Conservation (phyloP, 92 coral and sea anemone species). For the Meandrina meandrites region DNA sequence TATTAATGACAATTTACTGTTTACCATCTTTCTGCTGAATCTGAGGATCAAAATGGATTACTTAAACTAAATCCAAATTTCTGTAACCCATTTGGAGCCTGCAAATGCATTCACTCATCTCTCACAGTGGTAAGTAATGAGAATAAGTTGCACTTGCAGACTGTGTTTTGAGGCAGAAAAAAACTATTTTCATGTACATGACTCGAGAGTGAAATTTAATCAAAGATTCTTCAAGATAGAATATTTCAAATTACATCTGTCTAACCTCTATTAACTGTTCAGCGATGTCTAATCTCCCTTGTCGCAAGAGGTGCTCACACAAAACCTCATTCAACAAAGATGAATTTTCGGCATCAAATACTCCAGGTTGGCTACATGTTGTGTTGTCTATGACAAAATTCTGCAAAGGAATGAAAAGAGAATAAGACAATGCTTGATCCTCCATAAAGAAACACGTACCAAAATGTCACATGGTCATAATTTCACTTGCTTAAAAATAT, state of each 20-base stretch:
- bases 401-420: constrained; percentile 32
- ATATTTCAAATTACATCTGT: no score
- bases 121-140: not conserved
- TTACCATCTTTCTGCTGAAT: no score
- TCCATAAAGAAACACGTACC: not conserved
- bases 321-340: constrained; percentile 88
- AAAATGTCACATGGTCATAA: not conserved
- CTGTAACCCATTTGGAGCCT: no score
- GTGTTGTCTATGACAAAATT: constrained; percentile 94
- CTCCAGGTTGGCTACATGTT: constrained; percentile 88
- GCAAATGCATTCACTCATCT: not conserved
- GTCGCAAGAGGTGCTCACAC: constrained; percentile 94
- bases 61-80: no score
- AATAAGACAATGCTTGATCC: not conserved
- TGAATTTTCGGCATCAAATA: constrained; percentile 88
- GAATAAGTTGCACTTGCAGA: not conserved
- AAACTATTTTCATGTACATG: not conserved
- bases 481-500: not conserved
- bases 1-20: no score
- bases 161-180: not conserved
- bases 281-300: constrained; percentile 94
- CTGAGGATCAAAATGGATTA: no score
- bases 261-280: constrained; percentile 86
- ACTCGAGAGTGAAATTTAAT: no score
- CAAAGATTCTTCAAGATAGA: no score